Evolutionary conservation across 2,888 invertebrate genomes (phyloP), one percentile per base, ranked within the genome.

Genomic region (Capitulum mitella): DNA sequence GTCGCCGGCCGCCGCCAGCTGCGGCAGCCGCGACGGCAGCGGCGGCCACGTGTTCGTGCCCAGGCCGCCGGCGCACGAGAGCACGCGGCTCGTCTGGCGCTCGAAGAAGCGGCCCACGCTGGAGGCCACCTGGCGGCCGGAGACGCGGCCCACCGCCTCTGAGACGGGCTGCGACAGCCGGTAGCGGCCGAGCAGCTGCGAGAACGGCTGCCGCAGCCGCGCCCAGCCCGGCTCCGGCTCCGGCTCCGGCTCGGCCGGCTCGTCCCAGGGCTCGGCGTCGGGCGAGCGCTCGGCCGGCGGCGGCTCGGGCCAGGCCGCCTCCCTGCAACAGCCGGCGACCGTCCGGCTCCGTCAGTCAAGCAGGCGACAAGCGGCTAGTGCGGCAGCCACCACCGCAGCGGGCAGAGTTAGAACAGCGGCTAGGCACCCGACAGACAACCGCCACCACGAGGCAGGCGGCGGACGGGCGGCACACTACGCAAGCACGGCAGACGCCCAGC

Each of bases 1-100:
- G 79, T 32, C 78, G 78, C 48, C 79, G 64, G 26, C 78, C 37
- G 40, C 48, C 79, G 29, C 78, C 79, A 32, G 78, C 78, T 46
- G 78, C 48, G 51, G 43, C 79, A 48, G 77, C 26, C 51, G 54
- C 64, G 32, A 70, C 77, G 29, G 77, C 78, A 64, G 78, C 79
- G 76, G 79, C 54, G 48, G 78, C 70, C 70, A 70, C 6, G 70
- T 58, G n/a, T 40, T 40, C 22, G 64, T 64, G 58, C 37, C 40
- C 61, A 61, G 61, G 10, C 58, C 58, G 37, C 37, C 40, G 54
- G 77, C 54, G 37, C 77, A 77, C 22, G 77, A 77, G 8, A 54
- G 29, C 48, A 70, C 70, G 40, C 70, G 70, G 70, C 37, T 70
- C 37, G 70, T 70, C 70, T 70, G 70, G 22, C 70, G 70, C 70